These are phyloP conservation scores for Drosophila trichaetosa DNA, from an alignment of 2,888 invertebrate genomes.

Conservation along the genomic window DNA sequence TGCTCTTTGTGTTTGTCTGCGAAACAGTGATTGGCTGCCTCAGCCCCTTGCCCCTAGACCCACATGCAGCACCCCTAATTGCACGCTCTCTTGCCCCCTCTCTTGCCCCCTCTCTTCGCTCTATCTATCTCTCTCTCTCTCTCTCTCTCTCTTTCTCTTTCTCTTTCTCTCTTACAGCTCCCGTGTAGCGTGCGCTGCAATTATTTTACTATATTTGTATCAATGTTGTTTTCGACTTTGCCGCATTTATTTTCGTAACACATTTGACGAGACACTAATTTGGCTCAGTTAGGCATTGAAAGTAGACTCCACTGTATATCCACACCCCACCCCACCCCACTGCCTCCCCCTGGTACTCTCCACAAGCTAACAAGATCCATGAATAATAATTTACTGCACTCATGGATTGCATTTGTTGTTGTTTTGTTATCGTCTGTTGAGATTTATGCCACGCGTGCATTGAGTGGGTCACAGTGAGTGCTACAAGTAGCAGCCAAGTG, in stretches of 20 bases:
- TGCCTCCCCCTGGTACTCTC: background rate
- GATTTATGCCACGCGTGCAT: constrained; percentile 64
- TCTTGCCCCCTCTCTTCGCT: background rate
- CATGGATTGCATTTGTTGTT: constrained; percentile 44
- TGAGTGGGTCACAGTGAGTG: constrained; percentile 15
- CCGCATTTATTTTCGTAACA: constrained; percentile 54
- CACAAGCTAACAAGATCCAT: constrained; percentile 11
- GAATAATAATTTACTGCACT: constrained; percentile 37
- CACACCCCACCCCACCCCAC: background rate
- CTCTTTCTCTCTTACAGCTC: background rate
- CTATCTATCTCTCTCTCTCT: no score
- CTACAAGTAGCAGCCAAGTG: constrained; percentile 4
- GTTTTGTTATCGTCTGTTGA: constrained; percentile 42
- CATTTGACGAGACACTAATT: constrained; percentile 52
- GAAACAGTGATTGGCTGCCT: constrained; percentile 41
- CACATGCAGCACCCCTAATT: background rate
- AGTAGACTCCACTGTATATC: no score
- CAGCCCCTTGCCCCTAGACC: background rate
- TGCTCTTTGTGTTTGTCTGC: constrained; percentile 30
- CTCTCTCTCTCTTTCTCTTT: no score
- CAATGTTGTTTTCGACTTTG: constrained; percentile 51
- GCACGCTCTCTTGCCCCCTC: background rate
- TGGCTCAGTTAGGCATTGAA: constrained; percentile 52
- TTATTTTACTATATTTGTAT: constrained; percentile 58
- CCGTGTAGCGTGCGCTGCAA: constrained; percentile 25